These are phyloP conservation scores for Neocrepidodera transversa DNA, from an alignment of 2,888 invertebrate species.

Conservation along the genomic window DNA sequence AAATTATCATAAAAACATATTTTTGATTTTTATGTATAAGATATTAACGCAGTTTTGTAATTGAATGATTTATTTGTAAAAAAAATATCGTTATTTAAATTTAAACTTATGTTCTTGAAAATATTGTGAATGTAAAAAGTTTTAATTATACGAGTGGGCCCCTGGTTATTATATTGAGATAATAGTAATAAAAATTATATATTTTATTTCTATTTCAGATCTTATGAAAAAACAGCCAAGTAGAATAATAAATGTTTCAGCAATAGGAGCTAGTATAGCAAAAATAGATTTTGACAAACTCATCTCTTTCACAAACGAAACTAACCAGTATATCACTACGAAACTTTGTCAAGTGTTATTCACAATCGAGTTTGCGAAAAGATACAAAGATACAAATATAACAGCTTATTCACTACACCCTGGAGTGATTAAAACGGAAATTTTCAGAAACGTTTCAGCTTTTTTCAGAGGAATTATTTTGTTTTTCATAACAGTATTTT, in stretches of 20 bases:
- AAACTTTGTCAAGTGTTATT: constrained; percentile 49
- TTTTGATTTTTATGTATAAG: too few relatives aligned
- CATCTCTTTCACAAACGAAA: constrained; percentile 16
- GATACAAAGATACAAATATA: constrained; percentile 41
- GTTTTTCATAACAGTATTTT: constrained; percentile 29
- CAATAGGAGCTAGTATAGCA: constrained; percentile 31
- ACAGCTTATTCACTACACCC: constrained; percentile 49
- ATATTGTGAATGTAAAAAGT: too few relatives aligned
- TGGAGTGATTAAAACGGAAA: constrained; percentile 43
- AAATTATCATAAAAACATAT: too few relatives aligned
- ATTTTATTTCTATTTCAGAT: constrained; percentile 48
- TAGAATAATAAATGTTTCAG: constrained; percentile 45
- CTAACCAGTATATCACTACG: constrained; percentile 23
- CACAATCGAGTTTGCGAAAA: constrained; percentile 44
- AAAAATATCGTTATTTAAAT: too few relatives aligned
- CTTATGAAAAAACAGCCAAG: constrained; percentile 58
- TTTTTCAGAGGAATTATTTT: constrained; percentile 14
- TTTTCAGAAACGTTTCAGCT: constrained; percentile 12
- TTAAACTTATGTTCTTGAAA: too few relatives aligned
- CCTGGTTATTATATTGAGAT: not conserved
- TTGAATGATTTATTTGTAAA: too few relatives aligned
- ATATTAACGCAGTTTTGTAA: too few relatives aligned
- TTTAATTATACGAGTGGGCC: too few relatives aligned
- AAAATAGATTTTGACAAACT: constrained; percentile 37
- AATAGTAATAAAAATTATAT: not conserved